Percentiles rank a stretch among this genome's conserved stretches.
Evolutionary conservation across 2,888 invertebrate genomes (phyloP).

Genomic region (Dolichomitus sp.): DNA sequence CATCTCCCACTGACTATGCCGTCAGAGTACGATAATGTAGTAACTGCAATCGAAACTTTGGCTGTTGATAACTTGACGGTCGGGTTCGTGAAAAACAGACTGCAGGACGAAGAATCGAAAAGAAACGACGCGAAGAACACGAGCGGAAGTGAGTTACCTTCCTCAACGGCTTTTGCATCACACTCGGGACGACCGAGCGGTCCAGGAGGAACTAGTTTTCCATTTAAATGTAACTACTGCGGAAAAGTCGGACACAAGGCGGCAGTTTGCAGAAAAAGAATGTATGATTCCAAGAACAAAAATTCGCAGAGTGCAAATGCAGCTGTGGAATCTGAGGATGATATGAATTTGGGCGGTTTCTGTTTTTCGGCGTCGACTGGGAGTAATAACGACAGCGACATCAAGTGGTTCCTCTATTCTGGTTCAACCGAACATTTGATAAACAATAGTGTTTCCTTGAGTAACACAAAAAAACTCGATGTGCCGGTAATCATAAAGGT

Average conservation of each 20-base stretch:
- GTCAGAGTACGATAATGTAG: slow-evolving; percentile 68
- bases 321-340: no score
- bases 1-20: slow-evolving; percentile 54
- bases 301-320: no score
- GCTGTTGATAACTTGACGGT: slow-evolving; percentile 55
- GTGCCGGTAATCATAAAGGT: slow-evolving; percentile 60
- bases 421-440: slow-evolving; percentile 73
- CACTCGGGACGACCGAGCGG: slow-evolving; percentile 7
- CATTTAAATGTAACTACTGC: not conserved
- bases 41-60: slow-evolving; percentile 72
- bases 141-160: slow-evolving; percentile 1
- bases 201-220: slow-evolving; percentile 27
- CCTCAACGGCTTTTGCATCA: slow-evolving; percentile 31
- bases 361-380: no score
- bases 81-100: slow-evolving; percentile 70
- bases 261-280: no score
- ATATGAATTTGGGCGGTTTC: no score
- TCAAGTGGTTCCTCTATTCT: slow-evolving; percentile 70
- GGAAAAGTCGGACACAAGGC: no score
- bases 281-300: no score
- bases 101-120: slow-evolving; percentile 71
- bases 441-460: slow-evolving; percentile 33
- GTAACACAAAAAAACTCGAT: slow-evolving; percentile 59
- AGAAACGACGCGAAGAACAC: slow-evolving; percentile 23
- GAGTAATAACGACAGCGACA: no score